Evolutionary conservation across 2,113 vertebrate species (phyloP).

Genomic region (Pomatostomus ruficeps): DNA sequence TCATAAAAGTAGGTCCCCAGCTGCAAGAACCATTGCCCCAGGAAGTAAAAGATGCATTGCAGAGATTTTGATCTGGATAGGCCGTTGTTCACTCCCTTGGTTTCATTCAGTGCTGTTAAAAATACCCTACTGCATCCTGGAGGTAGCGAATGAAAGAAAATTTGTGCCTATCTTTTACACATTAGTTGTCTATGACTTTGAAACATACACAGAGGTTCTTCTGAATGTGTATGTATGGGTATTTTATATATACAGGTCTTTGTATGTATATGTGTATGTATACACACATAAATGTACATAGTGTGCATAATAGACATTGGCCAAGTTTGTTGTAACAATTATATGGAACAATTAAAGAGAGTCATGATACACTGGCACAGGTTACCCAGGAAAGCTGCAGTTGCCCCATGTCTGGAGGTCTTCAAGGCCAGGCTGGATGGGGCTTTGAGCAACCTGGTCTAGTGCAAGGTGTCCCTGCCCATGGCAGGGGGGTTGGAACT

Average conservation of each 20-base stretch:
- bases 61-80: neutral
- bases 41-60: neutral
- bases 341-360: neutral
- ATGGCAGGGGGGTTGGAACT: neutral
- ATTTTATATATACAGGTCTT: neutral
- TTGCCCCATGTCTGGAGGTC: neutral
- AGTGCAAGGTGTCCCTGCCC: neutral
- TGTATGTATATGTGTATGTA: neutral
- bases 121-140: neutral
- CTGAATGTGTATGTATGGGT: neutral
- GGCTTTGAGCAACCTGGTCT: neutral
- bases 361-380: neutral
- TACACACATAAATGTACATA: accelerated
- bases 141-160: neutral
- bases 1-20: slow-evolving; percentile 30
- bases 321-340: neutral
- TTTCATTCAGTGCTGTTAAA: neutral
- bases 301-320: neutral
- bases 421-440: neutral
- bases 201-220: neutral
- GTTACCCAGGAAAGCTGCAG: neutral
- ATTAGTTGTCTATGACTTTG: neutral
- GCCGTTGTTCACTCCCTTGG: neutral
- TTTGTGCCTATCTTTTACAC: neutral
- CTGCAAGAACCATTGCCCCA: neutral